Base-by-base conservation (phyloP, 2,888 invertebrate species). In the Fragum whitleyi region DNA sequence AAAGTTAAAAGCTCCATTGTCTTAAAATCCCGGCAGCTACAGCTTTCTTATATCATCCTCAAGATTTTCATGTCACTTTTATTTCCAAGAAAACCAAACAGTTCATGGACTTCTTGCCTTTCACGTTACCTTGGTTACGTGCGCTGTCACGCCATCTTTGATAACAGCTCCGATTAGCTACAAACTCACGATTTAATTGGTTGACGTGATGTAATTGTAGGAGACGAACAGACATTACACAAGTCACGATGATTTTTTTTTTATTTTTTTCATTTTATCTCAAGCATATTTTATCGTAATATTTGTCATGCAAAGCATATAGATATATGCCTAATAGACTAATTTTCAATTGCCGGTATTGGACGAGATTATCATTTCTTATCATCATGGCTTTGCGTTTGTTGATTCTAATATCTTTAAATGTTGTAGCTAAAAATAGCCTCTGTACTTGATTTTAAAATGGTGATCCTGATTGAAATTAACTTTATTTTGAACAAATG, bases 121-220 rank as follows among this genome's bases (percentile, higher is more conserved):
- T 69, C 79, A 32, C n/a, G 67, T 65, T 32, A 2, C 65, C 42
- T 36, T 65, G 42, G 42, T 26, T 14, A 65, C 65, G 32, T 26
- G 39, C 39, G 32, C 14, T 65, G 65, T 42, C 65, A 65, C 65
- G 65, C 65, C 65, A 65, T 42, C 65, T 65, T 23, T 65, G 65
- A 65, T 65, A 65, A 42, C 65, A 42, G 42, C 42, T 65, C 65
- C 23, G 65, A 65, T 65, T 65, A 61, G 79, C 62, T 67, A 74
- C 79, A 62, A 76, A 76, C 76, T 69, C 67, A 57, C 29, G 39
- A 61, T 82, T 76, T 82, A 79, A 82, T 82, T 82, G 79, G 82
- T 68, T 69, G 82, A 82, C 74, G 59, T 69, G 32, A 16, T 51
- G 68, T 21, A 47, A 51, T n/a, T 51, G 68, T 68, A 68, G 6